Evolutionary conservation across 2,113 vertebrate genomes (phyloP).

Genomic region (Ptyas mucosa): DNA sequence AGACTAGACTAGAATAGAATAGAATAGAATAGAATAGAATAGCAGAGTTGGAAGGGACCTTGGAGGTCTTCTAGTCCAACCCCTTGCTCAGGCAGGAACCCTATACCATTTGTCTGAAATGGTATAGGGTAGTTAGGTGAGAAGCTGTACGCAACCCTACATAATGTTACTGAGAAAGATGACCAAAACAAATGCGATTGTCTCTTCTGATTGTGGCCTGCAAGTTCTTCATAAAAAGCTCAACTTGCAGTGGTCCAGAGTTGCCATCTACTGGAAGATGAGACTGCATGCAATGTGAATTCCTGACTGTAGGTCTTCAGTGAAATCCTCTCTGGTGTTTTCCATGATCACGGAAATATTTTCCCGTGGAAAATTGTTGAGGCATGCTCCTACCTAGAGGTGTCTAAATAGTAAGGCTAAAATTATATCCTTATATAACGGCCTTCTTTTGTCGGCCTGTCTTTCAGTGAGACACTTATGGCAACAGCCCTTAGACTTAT

Average conservation of each 20-base stretch:
- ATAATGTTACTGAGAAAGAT: background rate
- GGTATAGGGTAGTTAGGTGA: background rate
- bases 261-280: conserved; percentile 1
- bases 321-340: too few species aligned
- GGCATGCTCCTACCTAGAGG: background rate
- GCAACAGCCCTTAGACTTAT: too few species aligned
- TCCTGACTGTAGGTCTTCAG: background rate
- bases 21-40: too few species aligned
- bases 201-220: fast-evolving
- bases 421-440: background rate
- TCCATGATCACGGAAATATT: background rate
- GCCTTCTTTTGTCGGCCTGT: background rate
- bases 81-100: too few species aligned
- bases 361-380: background rate
- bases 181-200: too few species aligned
- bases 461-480: too few species aligned
- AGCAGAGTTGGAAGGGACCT: too few species aligned
- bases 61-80: too few species aligned
- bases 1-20: too few species aligned
- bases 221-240: fast-evolving
- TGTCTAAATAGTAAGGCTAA: background rate
- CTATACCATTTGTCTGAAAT: too few species aligned
- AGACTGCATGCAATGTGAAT: background rate
- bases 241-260: fast-evolving
- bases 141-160: background rate